Evolutionary conservation across 1,140 invertebrate genomes (phyloP), one percentile per base, ranked within the genome.

Genomic region (Ips nitidus): DNA sequence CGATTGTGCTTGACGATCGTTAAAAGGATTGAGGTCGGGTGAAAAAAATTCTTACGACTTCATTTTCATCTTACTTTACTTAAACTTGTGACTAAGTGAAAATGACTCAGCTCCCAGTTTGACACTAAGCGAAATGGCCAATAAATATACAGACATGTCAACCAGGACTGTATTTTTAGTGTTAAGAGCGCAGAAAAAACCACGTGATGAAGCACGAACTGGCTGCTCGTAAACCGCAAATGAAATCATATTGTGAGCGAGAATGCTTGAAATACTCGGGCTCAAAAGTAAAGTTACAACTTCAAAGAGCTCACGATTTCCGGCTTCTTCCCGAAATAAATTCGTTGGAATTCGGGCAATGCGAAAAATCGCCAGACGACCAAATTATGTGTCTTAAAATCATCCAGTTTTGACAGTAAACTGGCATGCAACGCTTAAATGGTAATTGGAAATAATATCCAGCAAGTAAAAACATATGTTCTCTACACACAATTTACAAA

Each of bases 31-130:
- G 59, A 43, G 42, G 43, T 61, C 43, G 41, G 59, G 59, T 37
- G 22, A 6, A 61, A 61, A 61, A 61, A 45, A 56, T 40, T 56
- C 38, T 56, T 56, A 22, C 45, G 45, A 22, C 45, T 50, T 50
- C 45, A 22, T 22, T 22, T 22, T 22, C 22, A 22, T 22, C 22
- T 22, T 22, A 22, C 22, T 22, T 22, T 22, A 22, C 22, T 22
- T 22, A 22, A 22, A 22, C 22, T 22, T 22, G 22, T 22, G 22
- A 22, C 22, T 22, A 22, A 22, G 22, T 22, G 22, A 22, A 22
- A 22, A 22, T 22, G 22, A 22, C 22, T 22, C 22, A 22, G 45
- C 22, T 2, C 45, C 45, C 22, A 1, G 45, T 6, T 50, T 8
- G 22, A 3, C 45, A 3, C 45, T 50, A 22, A 2, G 45, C 3